Evolutionary conservation across 2,797 vertebrate genomes (phyloP), one percentile per base, ranked within the genome.

Genomic region (Nannoperca obscura): DNA sequence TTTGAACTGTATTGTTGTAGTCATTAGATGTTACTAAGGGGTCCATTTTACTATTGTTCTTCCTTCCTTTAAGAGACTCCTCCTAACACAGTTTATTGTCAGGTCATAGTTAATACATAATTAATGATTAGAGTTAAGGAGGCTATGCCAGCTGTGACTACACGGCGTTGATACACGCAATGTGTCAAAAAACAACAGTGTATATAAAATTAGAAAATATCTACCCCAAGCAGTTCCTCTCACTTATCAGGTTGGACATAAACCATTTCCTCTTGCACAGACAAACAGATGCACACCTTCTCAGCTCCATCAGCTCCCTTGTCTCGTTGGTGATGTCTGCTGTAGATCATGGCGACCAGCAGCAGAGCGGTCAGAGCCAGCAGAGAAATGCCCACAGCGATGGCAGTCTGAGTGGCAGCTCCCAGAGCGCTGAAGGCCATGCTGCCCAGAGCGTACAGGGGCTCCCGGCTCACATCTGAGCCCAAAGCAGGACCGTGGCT

Each of bases 381-480:
- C 52, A 98, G 92, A 0, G 96, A 96, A 81, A 98, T 98, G 30
- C 96, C 97, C 5, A 95, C 95, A 1, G 96, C 96, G 0, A 98
- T 95, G 87, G 96, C 96, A 0, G 96, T 96, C 93, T 97, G 97
- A 0, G 96, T 96, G 78, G 96, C 97, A 19, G 95, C 93, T 60
- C 96, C 95, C 83, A 98, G 93, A 0, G 96, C 94, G 0, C 95
- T 95, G 87, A 98, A 97, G 74, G 97, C 96, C 97, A 97, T 96
- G 92, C 96, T 97, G 66, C 97, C 96, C 40, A 94, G 88, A 53
- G 96, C 95, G 0, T 95, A 96, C 34, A 95, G 90, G 0, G 96
- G 95, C 84, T 96, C 96, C 15, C 93, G 95, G 87, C 96, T 95
- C 42, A 94, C 93, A 0, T 96, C 96, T 0, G 93, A 91, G 55